Base-by-base conservation (phyloP, 2,888 invertebrate species). In the Aphodius sticticus region DNA sequence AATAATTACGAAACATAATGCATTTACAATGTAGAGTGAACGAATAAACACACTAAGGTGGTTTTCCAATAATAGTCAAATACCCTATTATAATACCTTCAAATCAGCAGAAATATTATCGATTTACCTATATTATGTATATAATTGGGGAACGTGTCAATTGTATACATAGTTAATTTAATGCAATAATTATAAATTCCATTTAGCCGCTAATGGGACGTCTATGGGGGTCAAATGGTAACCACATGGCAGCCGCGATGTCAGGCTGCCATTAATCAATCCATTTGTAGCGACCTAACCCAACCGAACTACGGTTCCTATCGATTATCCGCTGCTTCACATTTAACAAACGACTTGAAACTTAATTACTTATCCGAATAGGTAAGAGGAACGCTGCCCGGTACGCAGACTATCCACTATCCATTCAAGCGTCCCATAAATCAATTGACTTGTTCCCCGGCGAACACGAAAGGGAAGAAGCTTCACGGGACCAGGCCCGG, bases 201-300 rank as follows among this genome's bases (percentile, higher is more conserved):
- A 53, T 53, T 53, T 3, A 53, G 12, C 12, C 53, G 6, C 53
- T 53, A 53, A 53, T 53, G 53, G 53, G 53, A 53, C 26, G 26
- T 26, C 26, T 26, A 53, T 12, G 53, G 7, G 53, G 53, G 53
- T 12, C 53, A 5, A 53, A 53, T 53, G 12, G 53, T 5, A 53
- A 53, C 53, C 53, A 3, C 53, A 53, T 5, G 53, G 53, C 53
- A 9, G 53, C 53, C 53, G 53, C 53, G 12, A 53, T 12, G 53
- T 53, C 53, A 53, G 53, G 9, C 12, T 53, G 9, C 7, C 53
- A 53, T 53, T 53, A 53, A 53, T 53, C 53, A 53, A 53, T 53
- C 53, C 53, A 53, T 53, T 53, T 53, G 53, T 53, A 53, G 53
- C 53, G 53, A 53, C 53, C 53, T 53, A 53, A 53, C 53, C 53